These are phyloP conservation scores for Diploscapter pachys DNA, from an alignment of 1,140 invertebrate species.

Conservation along the genomic window DNA sequence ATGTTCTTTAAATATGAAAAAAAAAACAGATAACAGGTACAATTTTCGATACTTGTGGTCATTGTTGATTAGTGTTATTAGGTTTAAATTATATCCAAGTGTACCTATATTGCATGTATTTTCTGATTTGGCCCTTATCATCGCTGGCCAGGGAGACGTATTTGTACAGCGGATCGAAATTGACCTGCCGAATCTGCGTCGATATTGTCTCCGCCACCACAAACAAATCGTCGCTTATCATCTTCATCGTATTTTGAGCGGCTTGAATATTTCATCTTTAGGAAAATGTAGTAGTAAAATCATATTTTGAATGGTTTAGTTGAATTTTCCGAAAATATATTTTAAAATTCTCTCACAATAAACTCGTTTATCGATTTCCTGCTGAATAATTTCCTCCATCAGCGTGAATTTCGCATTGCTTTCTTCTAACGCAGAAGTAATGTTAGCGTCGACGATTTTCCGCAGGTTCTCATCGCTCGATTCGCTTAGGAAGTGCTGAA, in stretches of 20 bases:
- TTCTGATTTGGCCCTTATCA: slow-evolving; percentile 23
- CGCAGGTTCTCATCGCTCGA: slow-evolving; percentile 30
- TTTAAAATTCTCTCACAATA: slow-evolving; percentile 19
- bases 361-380: slow-evolving; percentile 28
- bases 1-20: no score
- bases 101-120: slow-evolving; percentile 42
- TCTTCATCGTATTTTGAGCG: slow-evolving; percentile 36
- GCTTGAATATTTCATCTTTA: slow-evolving; percentile 16
- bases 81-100: neutral
- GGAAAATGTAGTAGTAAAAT: slow-evolving; percentile 8
- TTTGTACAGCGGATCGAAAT: slow-evolving; percentile 42
- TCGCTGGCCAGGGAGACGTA: slow-evolving; percentile 31
- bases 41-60: no score
- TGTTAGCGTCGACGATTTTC: slow-evolving; percentile 38
- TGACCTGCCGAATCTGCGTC: slow-evolving; percentile 41
- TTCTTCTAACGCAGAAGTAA: slow-evolving; percentile 17
- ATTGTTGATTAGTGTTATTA: no score
- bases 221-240: slow-evolving; percentile 44
- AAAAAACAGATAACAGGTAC: no score
- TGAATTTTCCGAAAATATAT: neutral
- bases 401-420: slow-evolving; percentile 25
- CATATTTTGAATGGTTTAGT: slow-evolving; percentile 18
- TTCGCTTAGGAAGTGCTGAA: slow-evolving; percentile 33
- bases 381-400: slow-evolving; percentile 16
- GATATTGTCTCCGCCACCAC: slow-evolving; percentile 40